These are phyloP conservation scores for Colletes collaris DNA, from an alignment of 2,888 invertebrate genomes.

Conservation along the genomic window DNA sequence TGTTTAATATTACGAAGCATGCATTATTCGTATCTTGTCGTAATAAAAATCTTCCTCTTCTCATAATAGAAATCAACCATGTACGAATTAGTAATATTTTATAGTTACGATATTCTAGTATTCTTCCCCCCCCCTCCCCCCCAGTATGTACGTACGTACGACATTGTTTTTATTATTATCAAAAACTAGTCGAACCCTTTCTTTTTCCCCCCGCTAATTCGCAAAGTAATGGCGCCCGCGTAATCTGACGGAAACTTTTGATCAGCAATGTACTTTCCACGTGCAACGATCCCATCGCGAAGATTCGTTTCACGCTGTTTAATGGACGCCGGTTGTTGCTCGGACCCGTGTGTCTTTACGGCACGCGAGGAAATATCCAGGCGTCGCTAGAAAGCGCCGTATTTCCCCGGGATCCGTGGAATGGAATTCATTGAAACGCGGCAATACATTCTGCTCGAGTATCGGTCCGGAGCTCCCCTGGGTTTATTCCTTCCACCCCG, in stretches of 20 bases:
- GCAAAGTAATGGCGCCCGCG: too few relatives aligned
- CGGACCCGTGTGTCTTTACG: slow-evolving; percentile 29
- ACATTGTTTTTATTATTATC: too few relatives aligned
- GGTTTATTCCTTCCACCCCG: not conserved
- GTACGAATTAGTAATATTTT: too few relatives aligned
- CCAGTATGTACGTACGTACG: too few relatives aligned
- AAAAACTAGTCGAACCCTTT: too few relatives aligned
- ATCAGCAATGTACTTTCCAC: not conserved
- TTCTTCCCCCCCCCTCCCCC: too few relatives aligned
- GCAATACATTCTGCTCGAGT: not conserved
- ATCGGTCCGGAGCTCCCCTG: not conserved
- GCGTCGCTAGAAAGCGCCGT: slow-evolving; percentile 5
- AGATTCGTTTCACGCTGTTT: slow-evolving; percentile 45
- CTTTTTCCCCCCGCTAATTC: too few relatives aligned
- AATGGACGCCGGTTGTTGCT: slow-evolving; percentile 13
- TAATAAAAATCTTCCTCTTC: too few relatives aligned
- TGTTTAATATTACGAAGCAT: too few relatives aligned
- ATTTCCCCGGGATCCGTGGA: not conserved
- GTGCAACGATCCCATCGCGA: slow-evolving; percentile 19
- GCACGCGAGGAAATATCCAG: slow-evolving; percentile 4
- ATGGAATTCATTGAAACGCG: slow-evolving; percentile 19
- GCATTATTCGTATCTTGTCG: too few relatives aligned
- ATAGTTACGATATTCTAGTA: too few relatives aligned
- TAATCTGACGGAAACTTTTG: slow-evolving; percentile 12
- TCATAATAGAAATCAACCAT: too few relatives aligned